Evolutionary conservation across 2,888 invertebrate species (phyloP), one percentile per base, ranked within the genome.

Genomic region (Notocelia uddmanniana): DNA sequence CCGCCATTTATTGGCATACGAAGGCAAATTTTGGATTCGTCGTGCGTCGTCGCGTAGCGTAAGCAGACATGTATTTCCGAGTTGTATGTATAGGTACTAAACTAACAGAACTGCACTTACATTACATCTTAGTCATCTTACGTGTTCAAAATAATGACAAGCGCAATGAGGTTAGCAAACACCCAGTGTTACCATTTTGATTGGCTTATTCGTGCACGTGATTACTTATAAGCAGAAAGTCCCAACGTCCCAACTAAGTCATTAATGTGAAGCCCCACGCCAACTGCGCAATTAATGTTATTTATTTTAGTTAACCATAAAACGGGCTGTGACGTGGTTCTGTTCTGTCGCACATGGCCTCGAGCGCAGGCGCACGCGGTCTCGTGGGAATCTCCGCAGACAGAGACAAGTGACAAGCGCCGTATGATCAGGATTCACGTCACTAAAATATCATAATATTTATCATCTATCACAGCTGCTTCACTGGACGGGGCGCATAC

Each of bases 331-430:
- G 66, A 67, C 66, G 55, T 67, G 19, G 41, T 31, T 23, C n/a
- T 18, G 55, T 31, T n/a, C 31, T 5, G 8, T 3, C 41, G n/a
- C 66, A 67, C 66, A 67, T 67, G 66, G 66, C 66, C 66, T 67
- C 55, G 52, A 18, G 18, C 66, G 21, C 55, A 23, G 37, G 23
- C 66, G 45, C 57, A 57, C 31, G 57, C 66, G 26, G 66, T 45
- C 57, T 67, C 66, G 66, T 67, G 66, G 66, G 66, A 67, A 67
- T 57, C 66, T 67, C 19, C 55, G 66, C 26, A 23, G 26, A 26
- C 55, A 9, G 19, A 31, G 26, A 3, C 55, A n/a, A 26, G 26
- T 15, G 55, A 23, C 15, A 26, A 55, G n/a, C 55, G 15, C 37
- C 50, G 63, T 19, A 23, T 37, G 41, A 45, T 41, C 45, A 18